A percentile compares a stretch with the other conserved stretches of the same genome.
These are phyloP conservation scores for Mythimna lalbum DNA, from an alignment of 2,888 invertebrate genomes.

Conservation along the genomic window DNA sequence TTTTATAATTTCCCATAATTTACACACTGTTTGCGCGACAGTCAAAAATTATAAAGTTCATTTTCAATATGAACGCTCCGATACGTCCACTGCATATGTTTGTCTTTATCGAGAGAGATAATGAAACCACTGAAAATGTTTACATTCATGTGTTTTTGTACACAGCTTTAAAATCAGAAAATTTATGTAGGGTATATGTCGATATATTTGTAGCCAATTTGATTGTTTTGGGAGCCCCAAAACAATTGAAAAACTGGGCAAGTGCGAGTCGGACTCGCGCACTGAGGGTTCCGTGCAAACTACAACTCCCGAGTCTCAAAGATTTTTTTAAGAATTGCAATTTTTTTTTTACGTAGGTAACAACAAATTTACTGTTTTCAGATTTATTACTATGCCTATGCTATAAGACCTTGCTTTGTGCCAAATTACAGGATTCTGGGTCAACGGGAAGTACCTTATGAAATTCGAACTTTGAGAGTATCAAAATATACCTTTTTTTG, in stretches of 20 bases:
- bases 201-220: conserved; percentile 3
- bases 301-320: too few species aligned
- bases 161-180: conserved; percentile 6
- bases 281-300: too few species aligned
- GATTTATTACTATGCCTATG: too few species aligned
- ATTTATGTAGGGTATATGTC: neutral
- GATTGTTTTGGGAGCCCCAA: conserved; percentile 22
- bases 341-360: too few species aligned
- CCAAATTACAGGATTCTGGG: too few species aligned
- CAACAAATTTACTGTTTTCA: too few species aligned
- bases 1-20: neutral
- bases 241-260: conserved; percentile 28
- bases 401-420: too few species aligned
- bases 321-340: too few species aligned
- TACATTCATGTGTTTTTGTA: neutral
- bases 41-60: conserved; percentile 12
- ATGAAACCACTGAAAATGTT: conserved; percentile 34
- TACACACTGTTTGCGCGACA: neutral
- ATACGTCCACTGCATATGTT: conserved; percentile 14
- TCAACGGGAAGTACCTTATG: too few species aligned
- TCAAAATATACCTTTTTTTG: too few species aligned
- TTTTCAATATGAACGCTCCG: conserved; percentile 1
- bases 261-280: too few species aligned
- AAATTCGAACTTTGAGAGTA: too few species aligned
- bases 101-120: conserved; percentile 4